phyloP scores from a whole-genome alignment of 2,797 vertebrate species.

The Mormyrus hasselquistii region DNA sequence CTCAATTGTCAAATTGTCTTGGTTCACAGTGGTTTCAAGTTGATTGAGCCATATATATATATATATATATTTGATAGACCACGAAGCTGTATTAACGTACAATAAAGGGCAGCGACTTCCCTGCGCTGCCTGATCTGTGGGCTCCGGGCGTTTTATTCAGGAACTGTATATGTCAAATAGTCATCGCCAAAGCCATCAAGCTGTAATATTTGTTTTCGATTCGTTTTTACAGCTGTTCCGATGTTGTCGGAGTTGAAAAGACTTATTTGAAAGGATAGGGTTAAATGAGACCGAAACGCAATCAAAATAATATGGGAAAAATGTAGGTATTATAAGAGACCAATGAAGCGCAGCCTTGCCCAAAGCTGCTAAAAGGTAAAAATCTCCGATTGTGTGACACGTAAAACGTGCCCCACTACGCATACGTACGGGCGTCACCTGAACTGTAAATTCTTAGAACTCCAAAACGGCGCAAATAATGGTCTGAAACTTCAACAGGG shows the following conservation, averaged over 20 bases:
- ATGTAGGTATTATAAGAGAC: background rate
- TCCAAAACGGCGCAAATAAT: background rate
- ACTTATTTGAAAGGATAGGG: background rate
- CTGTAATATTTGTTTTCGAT: background rate
- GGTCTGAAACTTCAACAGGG: background rate
- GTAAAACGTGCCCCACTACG: background rate
- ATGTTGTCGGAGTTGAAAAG: background rate
- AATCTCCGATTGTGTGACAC: background rate
- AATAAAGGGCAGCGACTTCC: background rate
- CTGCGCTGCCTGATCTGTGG: background rate
- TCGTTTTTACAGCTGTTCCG: background rate
- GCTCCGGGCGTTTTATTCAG: background rate
- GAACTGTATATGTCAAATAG: background rate
- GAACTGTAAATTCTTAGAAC: background rate
- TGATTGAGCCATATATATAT: background rate
- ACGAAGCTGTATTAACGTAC: background rate
- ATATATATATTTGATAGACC: background rate
- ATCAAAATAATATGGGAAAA: background rate
- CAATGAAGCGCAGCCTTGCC: background rate
- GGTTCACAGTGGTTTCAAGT: background rate
- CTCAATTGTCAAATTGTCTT: background rate
- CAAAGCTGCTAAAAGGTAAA: background rate
- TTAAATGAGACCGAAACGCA: background rate
- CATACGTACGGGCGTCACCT: background rate
- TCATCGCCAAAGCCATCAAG: background rate